Evolutionary conservation across 64 coral and sea anemone species (phyloP), one percentile per base, ranked within the genome.

Genomic region (Montipora efflorescens): DNA sequence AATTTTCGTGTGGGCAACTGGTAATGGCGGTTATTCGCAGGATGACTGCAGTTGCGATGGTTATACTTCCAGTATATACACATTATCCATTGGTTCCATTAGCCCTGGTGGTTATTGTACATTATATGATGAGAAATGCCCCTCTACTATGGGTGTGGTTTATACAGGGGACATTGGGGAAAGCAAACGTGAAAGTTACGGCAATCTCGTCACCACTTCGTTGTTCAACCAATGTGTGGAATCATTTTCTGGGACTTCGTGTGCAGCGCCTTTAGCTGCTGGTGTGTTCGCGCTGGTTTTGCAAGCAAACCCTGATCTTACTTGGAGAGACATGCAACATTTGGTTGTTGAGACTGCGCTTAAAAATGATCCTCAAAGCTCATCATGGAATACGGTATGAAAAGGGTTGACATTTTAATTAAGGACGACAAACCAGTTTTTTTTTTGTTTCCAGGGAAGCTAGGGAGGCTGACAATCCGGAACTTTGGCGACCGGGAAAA

Each of bases 281-380:
- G 96, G 96, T 45, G 81, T 98, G 11, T 80, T 98, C 62, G 90
- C 96, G 4, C 75, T 98, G 3, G 93, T 95, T 28, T 87, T 98
- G 6, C 74, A 98, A 64, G 96, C 96, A 51, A 98, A 98, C 49
- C 90, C 90, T 20, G 64, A 98, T 0, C 79, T 98, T 3, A 98
- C 96, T 1, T 98, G 93, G 96, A 78, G 96, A 66, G 96, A 98
- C 64, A 76, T 98, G 77, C 96, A 98, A 44, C 96, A 98, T 19
- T 53, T 98, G 2, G 75, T 98, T 36, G 88, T 89, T 12, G 28
- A 80, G 46, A 98, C 89, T 10, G 79, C 80, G 14, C 23, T 76
- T 11, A 93, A 88, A 19, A 89, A 79, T 44, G 62, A 77, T 47
- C 50, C 87, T 67, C 13, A 48, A 50, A 22, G 46, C n/a, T 48